Base-by-base conservation (phyloP, 2,888 invertebrate genomes). In the Andrena minutula region DNA sequence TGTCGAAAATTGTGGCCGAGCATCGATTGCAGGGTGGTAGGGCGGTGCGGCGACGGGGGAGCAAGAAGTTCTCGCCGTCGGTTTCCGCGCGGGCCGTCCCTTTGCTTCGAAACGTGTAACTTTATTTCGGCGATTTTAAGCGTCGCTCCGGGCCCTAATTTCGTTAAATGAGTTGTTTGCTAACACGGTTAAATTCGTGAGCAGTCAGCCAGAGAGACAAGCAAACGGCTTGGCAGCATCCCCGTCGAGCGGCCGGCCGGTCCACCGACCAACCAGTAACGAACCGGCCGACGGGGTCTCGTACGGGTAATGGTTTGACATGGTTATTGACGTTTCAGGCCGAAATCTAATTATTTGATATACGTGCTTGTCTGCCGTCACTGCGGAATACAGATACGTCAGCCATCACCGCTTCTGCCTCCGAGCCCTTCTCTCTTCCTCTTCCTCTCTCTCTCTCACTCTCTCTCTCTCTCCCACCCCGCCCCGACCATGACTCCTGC, bases 81-180 rank as follows among this genome's bases (percentile, higher is more conserved):
- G 71, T 83, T 80, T 80, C 69, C 79, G 23, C 74, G 66, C 79
- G 80, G 53, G 58, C 56, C 82, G 79, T 79, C 86, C 87, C 84
- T 81, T 82, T 83, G 79, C 83, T 85, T 72, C 85, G 85, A 86
- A 89, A 86, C 87, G 56, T 12, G 88, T 93, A 93, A 93, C 93
- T 92, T 91, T 90, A 91, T 93, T 93, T 92, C 91, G 91, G 90
- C 86, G 89, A 92, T 92, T 93, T 93, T 91, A 92, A 92, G 92
- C 91, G 90, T 86, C 90, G 91, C 89, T 91, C 89, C 82, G 89
- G 82, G 89, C 90, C 90, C 91, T 93, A 92, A 94, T 93, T 93
- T 92, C 88, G 92, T 93, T 94, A 93, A 94, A 93, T 92, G 93
- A 93, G 93, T 93, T 93, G 93, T 93, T 92, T 92, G 92, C 90